phyloP scores from a whole-genome alignment of 2,888 invertebrate species.

The Podotricha telesiphe region DNA sequence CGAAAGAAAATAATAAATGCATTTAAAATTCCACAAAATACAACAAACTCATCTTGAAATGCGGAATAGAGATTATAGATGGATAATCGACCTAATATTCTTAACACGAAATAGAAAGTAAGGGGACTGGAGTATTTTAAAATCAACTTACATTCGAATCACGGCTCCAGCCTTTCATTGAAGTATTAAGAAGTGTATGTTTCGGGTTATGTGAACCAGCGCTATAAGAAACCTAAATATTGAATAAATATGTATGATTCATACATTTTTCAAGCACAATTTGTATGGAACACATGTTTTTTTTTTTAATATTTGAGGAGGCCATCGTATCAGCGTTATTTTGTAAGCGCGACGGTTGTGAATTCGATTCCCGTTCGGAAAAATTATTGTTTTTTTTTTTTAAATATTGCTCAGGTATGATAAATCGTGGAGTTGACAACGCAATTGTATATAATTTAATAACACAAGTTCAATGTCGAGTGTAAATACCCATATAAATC shows the following conservation, averaged over 20 bases:
- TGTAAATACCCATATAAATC: background rate
- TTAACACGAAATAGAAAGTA: slow-evolving; percentile 42
- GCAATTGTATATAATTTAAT: background rate
- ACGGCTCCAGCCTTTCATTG: slow-evolving; percentile 25
- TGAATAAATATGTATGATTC: slow-evolving; percentile 8
- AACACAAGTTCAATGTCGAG: background rate
- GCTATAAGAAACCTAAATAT: background rate
- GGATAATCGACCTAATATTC: slow-evolving; percentile 40
- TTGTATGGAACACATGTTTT: background rate
- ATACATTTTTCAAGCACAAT: background rate
- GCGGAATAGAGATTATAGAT: slow-evolving; percentile 26
- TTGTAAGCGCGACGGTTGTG: too few relatives aligned
- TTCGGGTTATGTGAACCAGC: background rate
- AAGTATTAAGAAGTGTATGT: background rate
- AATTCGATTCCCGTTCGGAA: too few relatives aligned
- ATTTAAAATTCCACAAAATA: background rate
- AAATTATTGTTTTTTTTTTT: too few relatives aligned
- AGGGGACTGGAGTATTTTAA: slow-evolving; percentile 25
- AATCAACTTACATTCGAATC: slow-evolving; percentile 35
- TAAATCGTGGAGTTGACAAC: background rate
- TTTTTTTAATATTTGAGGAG: too few relatives aligned
- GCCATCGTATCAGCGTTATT: too few relatives aligned
- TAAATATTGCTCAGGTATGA: too few relatives aligned
- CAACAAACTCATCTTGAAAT: slow-evolving; percentile 18
- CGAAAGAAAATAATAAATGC: too few relatives aligned